Evolutionary conservation across 2,113 vertebrate genomes (phyloP), one percentile per base, ranked within the genome.

Genomic region (Cettia cetti): DNA sequence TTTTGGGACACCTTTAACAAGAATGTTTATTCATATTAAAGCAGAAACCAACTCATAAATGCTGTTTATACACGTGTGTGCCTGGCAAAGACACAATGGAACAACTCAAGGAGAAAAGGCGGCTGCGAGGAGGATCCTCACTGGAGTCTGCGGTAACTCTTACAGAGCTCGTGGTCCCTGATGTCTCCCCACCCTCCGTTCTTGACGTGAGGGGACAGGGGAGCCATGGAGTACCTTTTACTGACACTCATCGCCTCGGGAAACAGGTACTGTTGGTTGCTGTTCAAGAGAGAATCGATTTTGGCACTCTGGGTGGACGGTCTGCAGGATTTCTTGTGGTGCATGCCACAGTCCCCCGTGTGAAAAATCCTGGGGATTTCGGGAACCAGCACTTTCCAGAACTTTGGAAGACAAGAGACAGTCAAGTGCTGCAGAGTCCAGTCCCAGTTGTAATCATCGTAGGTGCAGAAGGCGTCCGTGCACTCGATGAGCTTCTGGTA

Each of bases 401-500:
- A 99, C 74, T 98, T 97, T 78, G 99, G 99, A 98, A 99, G 98
- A 98, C 99, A 99, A 81, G 98, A 97, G 40, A 99, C 98, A 27
- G 99, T 99, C 95, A 99, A 97, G 93, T 99, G 98, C 56, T 99
- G 99, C 95, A 99, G 97, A 53, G 99, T 99, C 99, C 99, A 99
- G 97, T 99, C 99, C 99, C 99, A 99, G 98, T 99, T 99, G 97
- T 99, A 99, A 92, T 99, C 99, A 45, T 99, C 99, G 0, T 99
- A 99, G 78, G 99, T 99, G 98, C 99, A 99, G 98, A 99, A 99
- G 71, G 98, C 97, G n/a, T 99, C 98, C 18, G 99, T 99, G 98
- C 99, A 99, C 76, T 98, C 91, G 28, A 99, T 97, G 75, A 99
- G 98, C 84, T 98, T 98, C 96, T 98, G 98, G 96, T 99, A 99